Percentiles rank a stretch among this genome's conserved stretches.
phyloP scores from a whole-genome alignment of 2,888 invertebrate species.

The Diarsia brunnea region DNA sequence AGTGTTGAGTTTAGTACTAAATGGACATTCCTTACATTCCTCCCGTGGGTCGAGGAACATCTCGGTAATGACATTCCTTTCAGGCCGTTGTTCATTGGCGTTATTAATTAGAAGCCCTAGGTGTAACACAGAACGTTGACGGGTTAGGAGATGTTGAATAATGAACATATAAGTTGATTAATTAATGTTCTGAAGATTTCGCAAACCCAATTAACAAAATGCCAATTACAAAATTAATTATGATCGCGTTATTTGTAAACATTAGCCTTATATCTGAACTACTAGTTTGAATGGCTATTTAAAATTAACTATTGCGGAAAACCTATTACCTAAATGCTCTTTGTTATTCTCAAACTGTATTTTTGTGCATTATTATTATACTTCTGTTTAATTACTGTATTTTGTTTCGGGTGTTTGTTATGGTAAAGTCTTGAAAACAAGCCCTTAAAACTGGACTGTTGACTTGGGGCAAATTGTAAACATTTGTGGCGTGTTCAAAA shows the following conservation, averaged over 20 bases:
- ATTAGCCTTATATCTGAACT: not conserved
- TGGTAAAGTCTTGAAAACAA: constrained; percentile 46
- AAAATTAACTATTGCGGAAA: not conserved
- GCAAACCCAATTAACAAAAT: constrained; percentile 25
- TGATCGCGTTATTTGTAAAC: constrained; percentile 14
- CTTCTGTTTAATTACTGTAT: constrained; percentile 42
- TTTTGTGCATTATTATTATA: constrained; percentile 13
- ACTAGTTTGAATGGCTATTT: not conserved
- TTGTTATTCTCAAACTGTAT: constrained; percentile 12
- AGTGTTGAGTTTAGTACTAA: constrained; percentile 12
- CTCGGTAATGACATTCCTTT: constrained; percentile 24
- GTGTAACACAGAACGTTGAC: constrained; percentile 4
- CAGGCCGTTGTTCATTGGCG: not conserved
- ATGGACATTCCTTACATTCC: constrained; percentile 14
- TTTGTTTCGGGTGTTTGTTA: constrained; percentile 43
- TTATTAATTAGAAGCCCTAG: constrained; percentile 17
- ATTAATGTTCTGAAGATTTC: constrained; percentile 5
- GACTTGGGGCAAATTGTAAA: constrained; percentile 49
- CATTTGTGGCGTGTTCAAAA: constrained; percentile 34
- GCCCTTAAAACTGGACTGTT: constrained; percentile 36
- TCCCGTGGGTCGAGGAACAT: constrained; percentile 4
- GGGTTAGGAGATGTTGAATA: constrained; percentile 2
- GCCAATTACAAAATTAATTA: constrained; percentile 5
- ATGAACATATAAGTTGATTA: constrained; percentile 2
- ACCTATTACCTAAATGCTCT: constrained; percentile 16